These are phyloP conservation scores for Leptopilina syphax DNA, from an alignment of 2,888 invertebrate genomes.

Conservation along the genomic window DNA sequence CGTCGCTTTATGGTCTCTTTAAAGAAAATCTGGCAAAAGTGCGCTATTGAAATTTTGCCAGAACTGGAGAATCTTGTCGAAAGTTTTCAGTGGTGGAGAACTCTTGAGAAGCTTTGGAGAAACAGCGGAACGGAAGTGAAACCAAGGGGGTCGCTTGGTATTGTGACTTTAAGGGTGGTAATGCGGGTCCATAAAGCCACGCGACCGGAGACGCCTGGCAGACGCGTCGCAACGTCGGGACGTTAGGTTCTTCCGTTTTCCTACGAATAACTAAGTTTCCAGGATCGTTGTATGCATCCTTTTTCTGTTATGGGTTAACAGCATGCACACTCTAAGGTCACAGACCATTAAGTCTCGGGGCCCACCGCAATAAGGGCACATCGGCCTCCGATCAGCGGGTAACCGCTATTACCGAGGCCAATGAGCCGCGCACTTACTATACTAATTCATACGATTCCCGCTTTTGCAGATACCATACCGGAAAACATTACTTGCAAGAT, in stretches of 20 bases:
- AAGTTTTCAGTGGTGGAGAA: conserved; percentile 41
- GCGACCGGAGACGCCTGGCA: conserved; percentile 75
- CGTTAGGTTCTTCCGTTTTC: conserved; percentile 69
- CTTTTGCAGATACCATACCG: conserved; percentile 62
- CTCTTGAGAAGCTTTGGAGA: conserved; percentile 41
- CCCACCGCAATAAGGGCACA: conserved; percentile 71
- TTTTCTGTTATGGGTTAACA: conserved; percentile 54
- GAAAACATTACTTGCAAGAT: conserved; percentile 19
- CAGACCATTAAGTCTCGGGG: conserved; percentile 72
- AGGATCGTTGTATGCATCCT: conserved; percentile 42
- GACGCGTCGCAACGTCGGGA: conserved; percentile 72
- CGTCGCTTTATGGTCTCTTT: conserved; percentile 23
- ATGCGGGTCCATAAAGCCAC: conserved; percentile 72
- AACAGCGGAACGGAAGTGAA: conserved; percentile 49
- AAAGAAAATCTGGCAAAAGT: conserved; percentile 34
- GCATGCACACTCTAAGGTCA: conserved; percentile 61
- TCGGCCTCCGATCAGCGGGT: conserved; percentile 70
- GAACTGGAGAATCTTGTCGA: conserved; percentile 15
- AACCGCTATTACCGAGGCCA: conserved; percentile 75
- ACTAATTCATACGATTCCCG: conserved; percentile 68
- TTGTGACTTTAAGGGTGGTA: conserved; percentile 64
- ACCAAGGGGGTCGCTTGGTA: conserved; percentile 47
- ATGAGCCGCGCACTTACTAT: conserved; percentile 68
- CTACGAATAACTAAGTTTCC: conserved; percentile 69
- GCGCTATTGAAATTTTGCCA: conserved; percentile 30